Evolutionary conservation across 2,797 vertebrate genomes (phyloP), one percentile per base, ranked within the genome.

Genomic region (Pseudotriccus pelzelni): DNA sequence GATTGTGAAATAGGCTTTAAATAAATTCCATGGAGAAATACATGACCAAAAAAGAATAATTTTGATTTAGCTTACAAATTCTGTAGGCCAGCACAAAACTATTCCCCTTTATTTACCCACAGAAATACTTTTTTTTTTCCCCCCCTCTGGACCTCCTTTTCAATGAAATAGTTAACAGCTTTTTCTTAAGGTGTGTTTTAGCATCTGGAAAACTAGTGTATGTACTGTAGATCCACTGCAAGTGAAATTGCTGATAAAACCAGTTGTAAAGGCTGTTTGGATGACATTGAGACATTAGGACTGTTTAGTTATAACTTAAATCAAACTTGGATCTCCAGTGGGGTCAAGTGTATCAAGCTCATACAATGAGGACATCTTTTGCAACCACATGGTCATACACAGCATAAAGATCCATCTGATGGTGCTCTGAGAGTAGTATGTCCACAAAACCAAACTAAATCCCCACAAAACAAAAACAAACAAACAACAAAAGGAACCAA

Each of bases 361-460:
- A 13, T 28, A 32, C 6, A 18, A 12, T 34, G 23, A 75, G 6
- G 6, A 32, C 3, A 55, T 28, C 10, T 59, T 83, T 72, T 34
- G 3, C 14, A 73, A 8, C 15, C 17, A 12, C 2, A 1, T 36
- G 44, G 7, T 32, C 32, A 19, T 25, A 37, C 4, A 21, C 3
- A 56, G 10, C 18, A 37, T 24, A n/a, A 60, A 44, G 5, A 34
- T 32, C 32, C 3, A 32, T 34, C 27, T 55, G 4, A 25, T 63
- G 3, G 14, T 62, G 32, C 22, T 56, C 28, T 32, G 28, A 47
- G 12, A 3, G 3, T 17, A 52, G 8, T 3, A 47, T n/a, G 5
- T 22, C 11, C 3, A 3, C 1, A 3, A 7, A 19, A 15, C n/a
- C 17, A 25, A 32, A 5, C 18, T 32, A 36, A 37, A 44, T 10